These are phyloP conservation scores for Gasterosteus nipponicus DNA, from an alignment of 2,113 vertebrate genomes.

Conservation along the genomic window DNA sequence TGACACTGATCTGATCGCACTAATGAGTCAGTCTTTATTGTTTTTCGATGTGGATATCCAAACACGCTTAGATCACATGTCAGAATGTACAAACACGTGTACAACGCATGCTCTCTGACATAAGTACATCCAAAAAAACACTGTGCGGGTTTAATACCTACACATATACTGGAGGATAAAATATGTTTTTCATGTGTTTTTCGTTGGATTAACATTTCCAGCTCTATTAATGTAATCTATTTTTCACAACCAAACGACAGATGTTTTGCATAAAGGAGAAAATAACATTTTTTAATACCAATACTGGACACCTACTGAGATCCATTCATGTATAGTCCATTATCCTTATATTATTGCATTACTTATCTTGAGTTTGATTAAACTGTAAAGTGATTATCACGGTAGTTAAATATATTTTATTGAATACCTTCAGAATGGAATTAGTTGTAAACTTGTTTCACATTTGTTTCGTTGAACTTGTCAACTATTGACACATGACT, in stretches of 20 bases:
- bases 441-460: not conserved
- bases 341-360: slow-evolving; percentile 12
- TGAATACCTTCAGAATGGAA: not conserved
- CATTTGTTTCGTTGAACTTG: not conserved
- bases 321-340: slow-evolving; percentile 14
- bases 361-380: slow-evolving; percentile 41
- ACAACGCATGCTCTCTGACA: slow-evolving; percentile 21
- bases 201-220: slow-evolving; percentile 51
- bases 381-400: slow-evolving; percentile 29
- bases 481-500: not conserved
- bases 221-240: slow-evolving; percentile 49
- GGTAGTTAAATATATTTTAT: not conserved
- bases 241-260: slow-evolving; percentile 52
- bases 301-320: not conserved
- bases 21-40: slow-evolving; percentile 58
- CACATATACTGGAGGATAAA: slow-evolving; percentile 19
- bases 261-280: slow-evolving; percentile 42
- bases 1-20: slow-evolving; percentile 47
- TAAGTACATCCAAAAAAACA: slow-evolving; percentile 34
- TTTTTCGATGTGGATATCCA: slow-evolving; percentile 41
- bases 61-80: slow-evolving; percentile 29
- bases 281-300: slow-evolving; percentile 38
- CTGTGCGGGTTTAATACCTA: slow-evolving; percentile 11
- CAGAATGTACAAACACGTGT: slow-evolving; percentile 14
- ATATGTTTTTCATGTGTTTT: slow-evolving; percentile 56